Conservation (phyloP, 1,140 invertebrate genomes). For the Alviniconcha marisindica region DNA sequence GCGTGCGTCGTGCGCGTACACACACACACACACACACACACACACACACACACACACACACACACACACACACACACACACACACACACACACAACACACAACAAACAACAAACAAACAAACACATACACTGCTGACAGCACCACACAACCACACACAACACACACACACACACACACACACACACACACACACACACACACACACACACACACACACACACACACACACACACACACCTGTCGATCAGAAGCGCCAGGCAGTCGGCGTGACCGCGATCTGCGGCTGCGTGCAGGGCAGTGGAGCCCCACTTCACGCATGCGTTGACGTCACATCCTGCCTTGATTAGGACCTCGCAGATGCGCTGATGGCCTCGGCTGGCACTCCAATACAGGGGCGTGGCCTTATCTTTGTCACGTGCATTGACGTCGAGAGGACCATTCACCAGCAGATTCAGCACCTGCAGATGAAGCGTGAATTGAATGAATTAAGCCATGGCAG, state of each 20-base stretch:
- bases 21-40: too few relatives aligned
- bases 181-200: background rate
- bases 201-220: conserved; percentile 24
- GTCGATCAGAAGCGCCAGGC: conserved; percentile 55
- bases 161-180: too few relatives aligned
- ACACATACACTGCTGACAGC: too few relatives aligned
- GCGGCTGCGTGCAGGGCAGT: conserved; percentile 62
- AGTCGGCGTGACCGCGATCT: conserved; percentile 61
- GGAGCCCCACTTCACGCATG: conserved; percentile 59
- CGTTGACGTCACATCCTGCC: conserved; percentile 56
- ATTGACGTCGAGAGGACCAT: conserved; percentile 30
- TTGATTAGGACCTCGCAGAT: conserved; percentile 55
- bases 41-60: background rate
- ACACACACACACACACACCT: conserved; percentile 47
- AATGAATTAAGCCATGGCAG: too few relatives aligned
- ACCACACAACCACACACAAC: too few relatives aligned
- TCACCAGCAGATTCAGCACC: conserved; percentile 22
- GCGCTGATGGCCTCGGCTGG: conserved; percentile 56
- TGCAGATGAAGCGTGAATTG: background rate
- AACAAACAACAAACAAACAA: background rate
- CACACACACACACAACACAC: background rate
- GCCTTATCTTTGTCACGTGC: conserved; percentile 52
- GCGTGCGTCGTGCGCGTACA: too few relatives aligned
- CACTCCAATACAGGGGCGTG: conserved; percentile 61
- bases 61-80: conserved; percentile 24